A percentile compares a stretch with the other conserved stretches of the same genome.
Evolutionary conservation across 2,888 invertebrate species (phyloP).

Genomic region (Drosophila affinis): DNA sequence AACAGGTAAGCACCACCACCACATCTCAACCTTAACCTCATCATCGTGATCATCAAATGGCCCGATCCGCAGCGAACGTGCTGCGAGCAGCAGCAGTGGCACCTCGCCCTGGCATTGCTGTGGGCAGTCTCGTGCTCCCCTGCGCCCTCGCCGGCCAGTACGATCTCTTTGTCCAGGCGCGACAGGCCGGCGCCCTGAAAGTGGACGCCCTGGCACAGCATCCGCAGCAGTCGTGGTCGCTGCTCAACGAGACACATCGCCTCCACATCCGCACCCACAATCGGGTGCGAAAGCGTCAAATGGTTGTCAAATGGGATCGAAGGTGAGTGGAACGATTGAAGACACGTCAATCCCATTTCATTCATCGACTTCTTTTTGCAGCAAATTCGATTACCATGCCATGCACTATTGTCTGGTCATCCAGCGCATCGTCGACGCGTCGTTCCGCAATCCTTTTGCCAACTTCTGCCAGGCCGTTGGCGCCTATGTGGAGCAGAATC

Average conservation of each 20-base stretch:
- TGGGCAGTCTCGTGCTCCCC: slow-evolving; percentile 76
- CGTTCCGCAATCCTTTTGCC: slow-evolving; percentile 49
- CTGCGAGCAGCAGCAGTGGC: slow-evolving; percentile 63
- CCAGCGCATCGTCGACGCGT: slow-evolving; percentile 58
- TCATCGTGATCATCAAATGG: slow-evolving; percentile 13
- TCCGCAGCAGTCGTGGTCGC: slow-evolving; percentile 82
- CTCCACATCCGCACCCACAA: slow-evolving; percentile 82
- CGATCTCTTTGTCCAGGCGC: slow-evolving; percentile 82
- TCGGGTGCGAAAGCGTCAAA: slow-evolving; percentile 83
- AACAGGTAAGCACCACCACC: slow-evolving; percentile 77
- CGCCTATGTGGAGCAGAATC: slow-evolving; percentile 55
- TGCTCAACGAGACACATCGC: slow-evolving; percentile 82
- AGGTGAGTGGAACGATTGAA: slow-evolving; percentile 59
- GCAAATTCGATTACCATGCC: slow-evolving; percentile 83
- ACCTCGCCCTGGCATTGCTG: slow-evolving; percentile 34
- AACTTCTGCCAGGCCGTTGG: slow-evolving; percentile 64
- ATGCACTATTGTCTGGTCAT: slow-evolving; percentile 83
- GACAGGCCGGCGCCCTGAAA: slow-evolving; percentile 78
- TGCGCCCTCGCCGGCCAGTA: slow-evolving; percentile 83
- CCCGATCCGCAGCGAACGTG: slow-evolving; percentile 74
- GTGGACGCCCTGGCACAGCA: slow-evolving; percentile 81
- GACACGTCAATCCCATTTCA: background rate
- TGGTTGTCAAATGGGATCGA: slow-evolving; percentile 83
- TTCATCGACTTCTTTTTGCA: slow-evolving; percentile 32
- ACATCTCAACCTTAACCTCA: background rate